Base-by-base conservation (phyloP, 2,888 invertebrate species). In the Sussaba pulchella region DNA sequence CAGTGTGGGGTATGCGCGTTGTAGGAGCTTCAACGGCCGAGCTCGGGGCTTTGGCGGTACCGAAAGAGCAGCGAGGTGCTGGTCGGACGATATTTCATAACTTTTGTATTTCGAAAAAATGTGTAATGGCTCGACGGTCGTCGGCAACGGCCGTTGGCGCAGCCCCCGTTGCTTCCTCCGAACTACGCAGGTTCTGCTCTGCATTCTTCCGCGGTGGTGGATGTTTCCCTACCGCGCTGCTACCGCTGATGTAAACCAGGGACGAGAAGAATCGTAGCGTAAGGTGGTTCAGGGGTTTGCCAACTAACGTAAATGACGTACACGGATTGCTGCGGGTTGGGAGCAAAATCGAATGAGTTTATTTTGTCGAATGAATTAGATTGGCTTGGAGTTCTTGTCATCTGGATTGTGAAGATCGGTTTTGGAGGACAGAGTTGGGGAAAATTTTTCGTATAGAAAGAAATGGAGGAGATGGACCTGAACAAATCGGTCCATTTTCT, bases 51-150 rank as follows among this genome's bases (percentile, higher is more conserved):
- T 26, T 52, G 24, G 39, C n/a, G 31, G 6, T 31, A 31, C 31
- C 36, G 14, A 59, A 66, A 57, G 31, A 24, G 61, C 21, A 52
- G 73, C 43, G 76, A 76, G 72, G 57, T 47, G 69, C 50, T 47
- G 77, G 87, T 88, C 87, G 90, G 89, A 85, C 91, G 91, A 91
- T 91, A 91, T 91, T 91, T 91, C 91, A 91, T 90, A 91, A 91
- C 91, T 91, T 91, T 90, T 89, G 89, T 89, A 89, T 91, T 91
- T 91, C 90, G 89, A 91, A 91, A 91, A 91, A 91, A 84, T 85
- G 81, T 82, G 82, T 82, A 85, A 83, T 83, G 85, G 82, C 82
- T 81, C 80, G 80, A 79, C 82, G 66, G 77, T 82, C 24, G 21
- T 21, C 50, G 21, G 21, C 24, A 2, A 14, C 14, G 31, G 21